A percentile compares a stretch with the other conserved stretches of the same genome.
Evolutionary conservation across 2,797 vertebrate genomes (phyloP).

Genomic region (Notolepis coatsorum): DNA sequence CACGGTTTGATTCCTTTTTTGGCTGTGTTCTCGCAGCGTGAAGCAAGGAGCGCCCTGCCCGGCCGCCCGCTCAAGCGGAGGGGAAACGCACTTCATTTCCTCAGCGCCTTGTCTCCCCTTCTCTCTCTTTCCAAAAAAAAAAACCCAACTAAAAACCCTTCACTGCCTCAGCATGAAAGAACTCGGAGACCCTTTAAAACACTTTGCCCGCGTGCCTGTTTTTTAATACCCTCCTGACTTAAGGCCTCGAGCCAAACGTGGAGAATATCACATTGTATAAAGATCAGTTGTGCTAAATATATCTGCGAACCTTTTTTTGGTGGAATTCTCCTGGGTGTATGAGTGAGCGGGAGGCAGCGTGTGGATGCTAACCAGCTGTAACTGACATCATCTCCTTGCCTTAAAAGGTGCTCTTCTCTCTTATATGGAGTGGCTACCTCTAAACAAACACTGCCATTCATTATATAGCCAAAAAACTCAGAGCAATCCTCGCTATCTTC

Average conservation of each 20-base stretch:
- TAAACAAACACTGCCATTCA: constrained; percentile 70
- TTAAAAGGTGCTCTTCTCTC: constrained; percentile 85
- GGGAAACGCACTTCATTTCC: constrained; percentile 73
- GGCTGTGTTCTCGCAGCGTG: constrained; percentile 70
- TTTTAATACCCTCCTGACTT: constrained; percentile 59
- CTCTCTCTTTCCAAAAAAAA: too few relatives aligned
- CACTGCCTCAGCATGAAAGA: constrained; percentile 41
- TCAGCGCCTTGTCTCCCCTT: constrained; percentile 44
- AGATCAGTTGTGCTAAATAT: constrained; percentile 80
- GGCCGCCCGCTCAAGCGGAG: constrained; percentile 58
- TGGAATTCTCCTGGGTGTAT: constrained; percentile 80
- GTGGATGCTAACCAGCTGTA: constrained; percentile 67
- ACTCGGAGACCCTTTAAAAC: constrained; percentile 31
- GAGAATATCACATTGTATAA: constrained; percentile 65
- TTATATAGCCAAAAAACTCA: constrained; percentile 45
- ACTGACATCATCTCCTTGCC: constrained; percentile 83
- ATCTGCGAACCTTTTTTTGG: constrained; percentile 62
- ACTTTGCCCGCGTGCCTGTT: constrained; percentile 1
- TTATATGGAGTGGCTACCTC: constrained; percentile 66
- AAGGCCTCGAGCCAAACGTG: constrained; percentile 72
- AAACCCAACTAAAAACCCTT: constrained; percentile 37
- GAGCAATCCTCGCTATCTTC: background rate
- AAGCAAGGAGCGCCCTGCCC: constrained; percentile 64
- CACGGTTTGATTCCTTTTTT: constrained; percentile 84
- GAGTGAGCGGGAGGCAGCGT: constrained; percentile 61